Base-by-base conservation (phyloP, 2,797 vertebrate species). In the Darevskia mixta region DNA sequence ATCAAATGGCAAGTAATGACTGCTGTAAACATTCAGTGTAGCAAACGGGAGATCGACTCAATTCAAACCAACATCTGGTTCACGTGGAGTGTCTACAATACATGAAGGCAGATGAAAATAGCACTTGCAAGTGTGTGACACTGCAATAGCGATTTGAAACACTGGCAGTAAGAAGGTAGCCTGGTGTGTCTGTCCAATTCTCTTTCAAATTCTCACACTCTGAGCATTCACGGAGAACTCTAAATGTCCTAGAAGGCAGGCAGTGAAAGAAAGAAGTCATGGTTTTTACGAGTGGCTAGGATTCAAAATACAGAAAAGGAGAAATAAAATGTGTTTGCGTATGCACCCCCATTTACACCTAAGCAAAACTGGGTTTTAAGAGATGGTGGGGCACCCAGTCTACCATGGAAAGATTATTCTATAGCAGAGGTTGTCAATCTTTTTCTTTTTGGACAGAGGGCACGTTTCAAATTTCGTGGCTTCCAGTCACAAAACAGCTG, bases 121-220 rank as follows among this genome's bases (percentile, higher is more conserved):
- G 87, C 88, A 86, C 38, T 69, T 83, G 87, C 66, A 69, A 69
- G 41, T 27, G 27, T 18, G 15, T n/a, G 82, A 86, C 85, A 66
- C 67, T 45, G 73, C 84, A 72, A 89, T n/a, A 45, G 75, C 29
- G 77, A 90, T 81, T 82, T 27, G 86, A 23, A 89, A 89, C 69
- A 49, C 43, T 90, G 64, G 80, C 69, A 80, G 43, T 35, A 84
- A 87, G 35, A 79, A 88, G 87, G 77, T 82, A 90, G 64, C 82
- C 76, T 79, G 83, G 88, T 85, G 69, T 86, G 86, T 38, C 79
- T 86, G 32, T 13, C 82, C 73, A 79, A 86, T 85, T 89, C 91
- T 90, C 38, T 87, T 87, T 43, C 69, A 90, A 85, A 82, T n/a
- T 90, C 87, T 87, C 87, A 84, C 84, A 79, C 11, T 88, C 72